phyloP scores from a whole-genome alignment of 2,797 vertebrate genomes.

The Characodon lateralis region DNA sequence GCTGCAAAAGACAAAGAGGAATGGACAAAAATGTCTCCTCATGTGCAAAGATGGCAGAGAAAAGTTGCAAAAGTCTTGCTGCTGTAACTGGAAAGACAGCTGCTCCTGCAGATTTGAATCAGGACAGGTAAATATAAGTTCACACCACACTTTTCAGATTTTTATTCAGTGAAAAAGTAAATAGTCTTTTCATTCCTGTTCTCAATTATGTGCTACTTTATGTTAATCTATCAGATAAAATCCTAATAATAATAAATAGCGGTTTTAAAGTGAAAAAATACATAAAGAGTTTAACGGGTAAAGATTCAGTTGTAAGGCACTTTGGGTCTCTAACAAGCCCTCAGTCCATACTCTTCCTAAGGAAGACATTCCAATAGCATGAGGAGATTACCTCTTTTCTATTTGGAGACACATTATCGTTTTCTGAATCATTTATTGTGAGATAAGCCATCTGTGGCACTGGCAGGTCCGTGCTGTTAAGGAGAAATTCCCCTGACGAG shows the following conservation, averaged over 20 bases:
- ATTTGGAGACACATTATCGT: constrained; percentile 64
- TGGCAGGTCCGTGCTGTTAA: constrained; percentile 37
- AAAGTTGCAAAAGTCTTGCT: no score
- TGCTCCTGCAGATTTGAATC: background rate
- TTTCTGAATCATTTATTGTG: constrained; percentile 75
- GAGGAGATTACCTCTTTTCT: constrained; percentile 47
- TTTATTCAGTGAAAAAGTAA: background rate
- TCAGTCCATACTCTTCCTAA: constrained; percentile 44
- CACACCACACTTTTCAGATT: background rate
- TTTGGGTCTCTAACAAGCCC: constrained; percentile 11
- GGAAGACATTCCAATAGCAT: constrained; percentile 57
- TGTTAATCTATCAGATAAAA: background rate
- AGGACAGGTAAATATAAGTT: background rate
- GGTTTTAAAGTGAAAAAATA: background rate
- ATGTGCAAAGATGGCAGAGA: no score
- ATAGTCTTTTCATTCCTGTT: background rate
- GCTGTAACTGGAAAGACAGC: background rate
- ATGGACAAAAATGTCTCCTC: no score
- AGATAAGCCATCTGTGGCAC: constrained; percentile 72
- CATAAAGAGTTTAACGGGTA: background rate
- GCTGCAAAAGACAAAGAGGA: no score
- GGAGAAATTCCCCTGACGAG: constrained; percentile 68
- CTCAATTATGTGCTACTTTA: background rate
- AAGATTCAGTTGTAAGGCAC: background rate
- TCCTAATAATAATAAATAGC: background rate